A percentile compares a stretch with the other conserved stretches of the same genome.
Evolutionary conservation across 2,888 invertebrate genomes (phyloP).

Genomic region (Trichacis sp.): DNA sequence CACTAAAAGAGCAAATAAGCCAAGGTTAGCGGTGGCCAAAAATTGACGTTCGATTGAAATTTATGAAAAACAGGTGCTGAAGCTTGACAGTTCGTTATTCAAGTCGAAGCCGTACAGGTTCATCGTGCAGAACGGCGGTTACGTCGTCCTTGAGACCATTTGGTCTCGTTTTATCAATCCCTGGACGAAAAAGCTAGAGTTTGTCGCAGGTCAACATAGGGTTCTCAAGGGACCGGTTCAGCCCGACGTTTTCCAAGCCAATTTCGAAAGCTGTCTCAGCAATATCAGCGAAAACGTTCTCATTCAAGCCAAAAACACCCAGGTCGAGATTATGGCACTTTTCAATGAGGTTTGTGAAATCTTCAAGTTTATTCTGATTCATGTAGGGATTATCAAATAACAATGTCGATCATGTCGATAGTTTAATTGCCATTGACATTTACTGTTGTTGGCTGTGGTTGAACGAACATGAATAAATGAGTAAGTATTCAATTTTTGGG

Average conservation of each 20-base stretch:
- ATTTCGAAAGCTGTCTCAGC: conserved; percentile 52
- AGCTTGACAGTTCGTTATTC: conserved; percentile 78
- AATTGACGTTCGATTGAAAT: too few species aligned
- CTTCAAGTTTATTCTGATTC: not conserved
- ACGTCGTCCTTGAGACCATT: conserved; percentile 87
- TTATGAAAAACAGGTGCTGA: conserved; percentile 78
- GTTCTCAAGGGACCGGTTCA: conserved; percentile 81
- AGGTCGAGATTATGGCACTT: conserved; percentile 77
- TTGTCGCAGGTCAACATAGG: conserved; percentile 87
- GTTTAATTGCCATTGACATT: too few species aligned
- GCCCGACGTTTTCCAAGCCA: conserved; percentile 79
- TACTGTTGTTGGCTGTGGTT: too few species aligned
- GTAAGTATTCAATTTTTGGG: too few species aligned
- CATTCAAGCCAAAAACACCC: conserved; percentile 73
- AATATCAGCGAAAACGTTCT: conserved; percentile 74
- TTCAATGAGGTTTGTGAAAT: conserved; percentile 75
- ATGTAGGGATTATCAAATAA: too few species aligned
- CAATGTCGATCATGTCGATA: too few species aligned
- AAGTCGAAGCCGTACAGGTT: conserved; percentile 84
- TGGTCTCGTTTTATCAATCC: conserved; percentile 95
- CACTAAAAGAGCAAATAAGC: too few species aligned
- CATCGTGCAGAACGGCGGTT: conserved; percentile 85
- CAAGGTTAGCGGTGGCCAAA: too few species aligned
- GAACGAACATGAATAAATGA: too few species aligned
- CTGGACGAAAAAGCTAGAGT: conserved; percentile 91